Base-by-base conservation (phyloP, 2,797 vertebrate species). In the Spheniscus humboldti region DNA sequence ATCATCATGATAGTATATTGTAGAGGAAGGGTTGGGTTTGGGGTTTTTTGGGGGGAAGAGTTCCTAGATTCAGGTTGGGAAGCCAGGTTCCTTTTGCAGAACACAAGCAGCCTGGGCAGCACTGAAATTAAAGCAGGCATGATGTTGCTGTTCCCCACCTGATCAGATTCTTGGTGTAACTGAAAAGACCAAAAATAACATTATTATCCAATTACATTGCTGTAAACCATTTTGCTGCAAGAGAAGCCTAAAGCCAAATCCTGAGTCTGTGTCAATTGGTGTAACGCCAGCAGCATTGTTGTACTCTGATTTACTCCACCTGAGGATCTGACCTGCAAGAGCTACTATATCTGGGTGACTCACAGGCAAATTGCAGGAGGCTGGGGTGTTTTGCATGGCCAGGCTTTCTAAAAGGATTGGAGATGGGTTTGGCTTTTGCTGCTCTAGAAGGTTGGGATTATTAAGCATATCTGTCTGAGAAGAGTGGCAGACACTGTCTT, bases 401-500 rank as follows among this genome's bases (percentile, higher is more conserved):
- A 71, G 63, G 47, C 66, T 75, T 88, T 94, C 67, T 90, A 73
- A 90, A 90, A 77, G 80, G 55, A 75, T 80, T 78, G 79, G 72
- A 76, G 27, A 74, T 72, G 39, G 55, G 39, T 87, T 95, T 89
- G 47, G 47, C 33, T 88, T 94, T 88, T 56, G 18, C 55, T 84
- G 62, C 57, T 95, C 20, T 15, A 17, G 82, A 73, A 75, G 82
- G 86, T 52, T 95, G 88, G 37, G 85, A 52, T 55, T 90, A 45
- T 91, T 96, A 77, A 76, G 73, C 67, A 13, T 78, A 85, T 72
- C 96, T 92, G n/a, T 83, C 50, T 55, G 50, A 90, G 53, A 78
- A 90, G 52, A 95, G 75, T 64, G 88, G 68, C 63, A 86, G 96
- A 86, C 59, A 77, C 72, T 84, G 68, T 88, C 94, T 95, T 96